Conservation (phyloP, 2,888 invertebrate genomes). For the Criorhina ranunculi region DNA sequence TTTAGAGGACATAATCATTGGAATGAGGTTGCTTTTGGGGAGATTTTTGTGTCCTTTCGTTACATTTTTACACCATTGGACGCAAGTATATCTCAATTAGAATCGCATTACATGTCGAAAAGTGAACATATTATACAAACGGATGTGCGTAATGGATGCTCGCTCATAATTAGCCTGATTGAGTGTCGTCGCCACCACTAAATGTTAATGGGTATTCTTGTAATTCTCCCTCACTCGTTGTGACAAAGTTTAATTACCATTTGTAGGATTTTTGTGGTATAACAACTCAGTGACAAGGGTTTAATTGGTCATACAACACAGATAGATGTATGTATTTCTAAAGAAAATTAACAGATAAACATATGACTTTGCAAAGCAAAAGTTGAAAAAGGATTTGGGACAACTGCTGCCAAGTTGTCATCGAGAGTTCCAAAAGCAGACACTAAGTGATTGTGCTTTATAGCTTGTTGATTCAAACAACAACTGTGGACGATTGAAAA, state of each 20-base stretch:
- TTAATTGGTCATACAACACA: conserved; percentile 33
- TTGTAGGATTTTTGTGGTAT: conserved; percentile 42
- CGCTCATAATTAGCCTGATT: conserved; percentile 55
- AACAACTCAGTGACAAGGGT: conserved; percentile 45
- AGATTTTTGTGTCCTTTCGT: neutral
- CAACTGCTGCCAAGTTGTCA: no score
- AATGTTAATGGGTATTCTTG: neutral
- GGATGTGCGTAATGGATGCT: conserved; percentile 23
- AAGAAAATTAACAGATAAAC: no score
- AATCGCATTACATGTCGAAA: conserved; percentile 3
- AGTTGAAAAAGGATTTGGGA: no score
- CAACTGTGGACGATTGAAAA: no score
- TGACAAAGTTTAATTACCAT: conserved; percentile 40
- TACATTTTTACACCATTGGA: conserved; percentile 13
- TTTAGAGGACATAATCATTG: conserved; percentile 38
- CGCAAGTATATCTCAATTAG: neutral
- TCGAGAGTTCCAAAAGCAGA: no score
- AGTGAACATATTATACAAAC: conserved; percentile 28
- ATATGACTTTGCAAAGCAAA: no score
- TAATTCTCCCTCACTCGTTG: neutral
- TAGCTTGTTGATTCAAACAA: no score
- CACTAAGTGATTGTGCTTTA: no score
- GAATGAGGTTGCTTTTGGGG: neutral
- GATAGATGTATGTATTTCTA: no score
- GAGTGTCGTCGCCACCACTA: conserved; percentile 40